phyloP scores from a whole-genome alignment of 2,888 invertebrate genomes.

The Chaetogeoica ovagalla region DNA sequence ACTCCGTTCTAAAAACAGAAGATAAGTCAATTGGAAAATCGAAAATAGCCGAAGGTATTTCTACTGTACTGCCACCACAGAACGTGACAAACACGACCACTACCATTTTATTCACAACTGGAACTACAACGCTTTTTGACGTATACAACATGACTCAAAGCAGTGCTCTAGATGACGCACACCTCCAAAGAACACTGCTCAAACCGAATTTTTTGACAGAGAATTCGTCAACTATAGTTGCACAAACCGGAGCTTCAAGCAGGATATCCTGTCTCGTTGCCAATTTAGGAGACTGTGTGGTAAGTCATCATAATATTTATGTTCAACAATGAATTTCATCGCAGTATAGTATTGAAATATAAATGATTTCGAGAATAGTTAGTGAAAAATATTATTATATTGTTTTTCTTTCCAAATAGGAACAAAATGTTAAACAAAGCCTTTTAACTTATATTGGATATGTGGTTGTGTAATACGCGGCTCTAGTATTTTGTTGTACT shows the following conservation, averaged over 20 bases:
- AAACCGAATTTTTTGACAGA: conserved; percentile 70
- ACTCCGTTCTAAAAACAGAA: conserved; percentile 13
- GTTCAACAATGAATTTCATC: too few relatives aligned
- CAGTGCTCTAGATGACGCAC: conserved; percentile 42
- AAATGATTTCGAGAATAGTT: too few relatives aligned
- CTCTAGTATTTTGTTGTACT: too few relatives aligned
- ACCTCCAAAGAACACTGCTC: conserved; percentile 52
- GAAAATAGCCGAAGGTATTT: not conserved
- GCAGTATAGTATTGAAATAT: too few relatives aligned
- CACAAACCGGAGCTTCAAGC: conserved; percentile 83
- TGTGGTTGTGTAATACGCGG: too few relatives aligned
- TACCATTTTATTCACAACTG: not conserved
- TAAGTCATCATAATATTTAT: conserved; percentile 63
- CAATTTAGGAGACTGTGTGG: conserved; percentile 85
- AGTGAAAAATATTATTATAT: too few relatives aligned
- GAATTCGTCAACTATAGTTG: conserved; percentile 78
- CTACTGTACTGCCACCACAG: not conserved
- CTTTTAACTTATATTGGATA: too few relatives aligned
- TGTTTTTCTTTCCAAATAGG: too few relatives aligned
- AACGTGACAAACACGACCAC: not conserved
- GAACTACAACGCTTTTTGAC: not conserved
- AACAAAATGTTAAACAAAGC: too few relatives aligned
- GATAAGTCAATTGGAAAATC: not conserved
- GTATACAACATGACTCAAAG: conserved; percentile 23
- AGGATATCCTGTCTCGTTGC: conserved; percentile 81